Base-by-base conservation (phyloP, 37 sponge, comb jelly and placozoan species). In the Chondrosia reniformis region DNA sequence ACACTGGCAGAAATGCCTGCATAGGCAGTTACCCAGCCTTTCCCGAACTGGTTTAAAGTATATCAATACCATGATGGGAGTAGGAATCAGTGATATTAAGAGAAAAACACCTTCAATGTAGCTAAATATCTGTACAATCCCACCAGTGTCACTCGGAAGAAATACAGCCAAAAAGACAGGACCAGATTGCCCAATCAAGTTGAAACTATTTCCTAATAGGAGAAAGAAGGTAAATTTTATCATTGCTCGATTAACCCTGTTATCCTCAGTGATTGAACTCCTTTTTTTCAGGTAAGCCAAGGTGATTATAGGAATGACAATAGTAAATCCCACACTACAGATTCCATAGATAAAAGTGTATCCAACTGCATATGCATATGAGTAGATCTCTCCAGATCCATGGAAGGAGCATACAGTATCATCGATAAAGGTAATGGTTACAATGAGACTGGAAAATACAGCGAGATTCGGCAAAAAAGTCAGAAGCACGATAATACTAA, bases 331-430 rank as follows among this genome's bases (percentile, higher is more conserved):
- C 22, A 69, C 39, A 24, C 72, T 37, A 2, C 72, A 21, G 15
- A 69, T 69, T 24, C 72, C 72, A 34, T 43, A 69, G 72, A 69
- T 7, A 6, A 69, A 25, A 7, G 28, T 7, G n/a, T 59, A 59
- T 5, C n/a, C 61, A 6, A 30, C 22, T 19, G 61, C n/a, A 13
- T 59, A 59, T 25, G 61, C 61, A 59, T 59, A 59, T 30, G 61
- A 30, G 28, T 30, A n/a, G n/a, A n/a, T 59, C 17, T 25, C 61
- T 59, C 61, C 61, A 6, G n/a, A 5, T 59, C 6, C 61, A 59
- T 59, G 22, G 7, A 30, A 30, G 4, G 61, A 25, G 28, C 61
- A 59, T 30, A 25, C 28, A 30, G 28, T 59, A 30, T 59, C 17
- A 13, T 59, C 61, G 17, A 59, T 6, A 13, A 59, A 19, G n/a